Conservation (phyloP, 2,888 invertebrate species). For the Ormyrus thymus region DNA sequence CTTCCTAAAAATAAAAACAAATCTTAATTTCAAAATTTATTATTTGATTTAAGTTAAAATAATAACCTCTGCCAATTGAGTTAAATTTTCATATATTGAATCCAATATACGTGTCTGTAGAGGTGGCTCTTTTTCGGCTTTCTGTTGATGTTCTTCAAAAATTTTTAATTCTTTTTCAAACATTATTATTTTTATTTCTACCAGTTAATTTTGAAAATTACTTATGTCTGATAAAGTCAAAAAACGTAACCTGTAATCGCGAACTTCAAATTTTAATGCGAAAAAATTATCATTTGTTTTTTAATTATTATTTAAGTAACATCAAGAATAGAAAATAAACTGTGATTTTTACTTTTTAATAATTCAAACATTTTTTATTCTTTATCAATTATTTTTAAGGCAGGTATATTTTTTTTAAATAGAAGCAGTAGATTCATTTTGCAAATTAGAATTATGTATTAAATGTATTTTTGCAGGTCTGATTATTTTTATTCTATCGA, state of each 20-base stretch:
- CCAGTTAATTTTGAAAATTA: conserved; percentile 44
- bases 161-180: conserved; percentile 31
- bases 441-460: too few relatives aligned
- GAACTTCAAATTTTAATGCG: conserved; percentile 1
- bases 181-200: conserved; percentile 30
- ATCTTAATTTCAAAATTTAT: background rate
- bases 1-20: conserved; percentile 47
- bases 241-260: background rate
- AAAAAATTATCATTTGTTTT: conserved; percentile 29
- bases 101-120: conserved; percentile 53
- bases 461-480: too few relatives aligned
- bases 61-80: conserved; percentile 47
- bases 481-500: too few relatives aligned
- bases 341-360: background rate
- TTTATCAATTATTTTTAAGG: background rate
- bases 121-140: conserved; percentile 32
- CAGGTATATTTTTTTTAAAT: too few relatives aligned
- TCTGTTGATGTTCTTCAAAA: conserved; percentile 26
- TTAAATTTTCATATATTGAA: conserved; percentile 31
- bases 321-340: background rate
- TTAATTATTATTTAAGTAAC: conserved; percentile 13
- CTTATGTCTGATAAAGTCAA: background rate
- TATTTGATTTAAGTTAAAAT: background rate
- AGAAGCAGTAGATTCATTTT: too few relatives aligned
- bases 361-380: background rate